Conservation (phyloP, 2,888 invertebrate species). For the Andricus quercusramuli region DNA sequence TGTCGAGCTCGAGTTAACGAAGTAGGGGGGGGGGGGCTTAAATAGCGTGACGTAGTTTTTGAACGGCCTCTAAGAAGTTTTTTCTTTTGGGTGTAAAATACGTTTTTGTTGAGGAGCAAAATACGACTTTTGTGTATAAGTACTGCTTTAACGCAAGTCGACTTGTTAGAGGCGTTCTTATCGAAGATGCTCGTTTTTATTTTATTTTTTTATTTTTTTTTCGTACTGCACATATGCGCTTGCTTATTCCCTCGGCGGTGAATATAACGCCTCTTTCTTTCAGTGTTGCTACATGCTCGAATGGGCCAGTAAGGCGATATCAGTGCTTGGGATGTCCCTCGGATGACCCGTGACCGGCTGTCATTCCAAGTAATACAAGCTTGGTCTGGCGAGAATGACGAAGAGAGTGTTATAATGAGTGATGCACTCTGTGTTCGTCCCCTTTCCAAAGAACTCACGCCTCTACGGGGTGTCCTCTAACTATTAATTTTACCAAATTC, state of each 20-base stretch:
- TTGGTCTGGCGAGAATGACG: slow-evolving; percentile 59
- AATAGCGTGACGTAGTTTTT: too few relatives aligned
- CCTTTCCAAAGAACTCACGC: slow-evolving; percentile 44
- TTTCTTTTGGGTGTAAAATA: not conserved
- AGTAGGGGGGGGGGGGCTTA: too few relatives aligned
- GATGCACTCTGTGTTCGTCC: slow-evolving; percentile 56
- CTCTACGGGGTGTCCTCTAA: slow-evolving; percentile 40
- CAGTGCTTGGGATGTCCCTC: slow-evolving; percentile 58
- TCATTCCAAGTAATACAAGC: slow-evolving; percentile 62
- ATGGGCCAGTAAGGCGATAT: slow-evolving; percentile 49
- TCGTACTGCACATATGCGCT: slow-evolving; percentile 10
- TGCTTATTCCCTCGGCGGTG: slow-evolving; percentile 17
- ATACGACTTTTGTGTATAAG: not conserved
- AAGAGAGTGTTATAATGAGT: slow-evolving; percentile 72
- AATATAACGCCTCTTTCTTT: slow-evolving; percentile 50
- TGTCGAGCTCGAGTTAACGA: too few relatives aligned
- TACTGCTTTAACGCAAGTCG: not conserved
- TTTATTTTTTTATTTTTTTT: slow-evolving; percentile 35
- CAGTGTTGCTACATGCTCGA: slow-evolving; percentile 21
- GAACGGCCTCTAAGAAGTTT: too few relatives aligned
- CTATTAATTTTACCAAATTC: slow-evolving; percentile 14
- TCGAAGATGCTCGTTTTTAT: slow-evolving; percentile 16
- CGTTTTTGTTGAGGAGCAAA: not conserved
- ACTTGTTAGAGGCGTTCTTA: slow-evolving; percentile 19
- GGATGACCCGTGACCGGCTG: slow-evolving; percentile 69